Percentiles rank a stretch among this genome's conserved stretches.
phyloP scores from a whole-genome alignment of 2,113 vertebrate species.

The Chaetodon auriga region DNA sequence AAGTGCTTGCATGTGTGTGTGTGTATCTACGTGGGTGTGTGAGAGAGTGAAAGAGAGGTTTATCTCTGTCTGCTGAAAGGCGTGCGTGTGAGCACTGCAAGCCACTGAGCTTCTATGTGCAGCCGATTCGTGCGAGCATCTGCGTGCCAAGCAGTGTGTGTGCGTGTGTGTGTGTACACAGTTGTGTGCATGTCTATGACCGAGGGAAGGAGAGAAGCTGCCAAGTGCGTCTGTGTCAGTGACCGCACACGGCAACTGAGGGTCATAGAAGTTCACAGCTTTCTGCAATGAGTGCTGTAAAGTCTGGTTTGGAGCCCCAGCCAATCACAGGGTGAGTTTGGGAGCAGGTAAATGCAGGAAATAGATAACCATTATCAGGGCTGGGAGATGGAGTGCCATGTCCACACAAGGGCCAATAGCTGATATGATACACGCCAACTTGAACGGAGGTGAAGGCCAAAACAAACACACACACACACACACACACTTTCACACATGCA shows the following conservation, averaged over 20 bases:
- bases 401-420: constrained; percentile 42
- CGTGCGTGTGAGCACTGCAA: constrained; percentile 77
- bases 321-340: constrained; percentile 53
- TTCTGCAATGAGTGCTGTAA: constrained; percentile 64
- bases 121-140: constrained; percentile 69
- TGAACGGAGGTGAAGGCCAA: constrained; percentile 22
- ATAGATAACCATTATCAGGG: constrained; percentile 62
- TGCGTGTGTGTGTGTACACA: constrained; percentile 43
- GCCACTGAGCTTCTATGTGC: constrained; percentile 70
- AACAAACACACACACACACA: not conserved
- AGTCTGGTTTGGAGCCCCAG: constrained; percentile 56
- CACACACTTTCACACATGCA: not conserved
- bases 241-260: constrained; percentile 77
- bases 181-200: constrained; percentile 53
- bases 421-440: constrained; percentile 41
- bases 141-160: constrained; percentile 65
- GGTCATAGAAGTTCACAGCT: constrained; percentile 82
- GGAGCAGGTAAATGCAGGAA: constrained; percentile 53
- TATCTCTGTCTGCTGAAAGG: constrained; percentile 78
- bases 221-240: constrained; percentile 78
- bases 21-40: constrained; percentile 55
- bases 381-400: constrained; percentile 25
- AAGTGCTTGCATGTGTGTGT: constrained; percentile 68
- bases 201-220: constrained; percentile 69
- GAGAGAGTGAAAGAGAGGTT: constrained; percentile 71